Conservation (phyloP, 1,140 invertebrate genomes). For the Pachyrhynchus sulphureomaculatus region DNA sequence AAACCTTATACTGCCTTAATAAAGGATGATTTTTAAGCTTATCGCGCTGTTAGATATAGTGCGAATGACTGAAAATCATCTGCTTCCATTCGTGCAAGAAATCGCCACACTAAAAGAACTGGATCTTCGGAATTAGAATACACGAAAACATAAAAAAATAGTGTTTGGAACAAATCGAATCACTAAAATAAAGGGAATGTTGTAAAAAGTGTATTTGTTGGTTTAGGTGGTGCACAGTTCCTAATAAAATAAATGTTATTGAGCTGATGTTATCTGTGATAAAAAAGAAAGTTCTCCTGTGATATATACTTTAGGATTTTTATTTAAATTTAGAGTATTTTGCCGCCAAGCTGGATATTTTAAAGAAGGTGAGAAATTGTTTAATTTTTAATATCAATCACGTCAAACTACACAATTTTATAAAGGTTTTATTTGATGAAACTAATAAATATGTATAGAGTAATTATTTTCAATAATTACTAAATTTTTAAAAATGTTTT, state of each 20-base stretch:
- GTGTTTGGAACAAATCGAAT: not conserved
- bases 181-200: not conserved
- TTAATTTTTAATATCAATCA: not conserved
- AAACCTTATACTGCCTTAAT: no score
- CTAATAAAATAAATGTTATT: not conserved
- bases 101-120: not conserved
- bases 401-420: not conserved
- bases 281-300: constrained; percentile 7
- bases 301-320: constrained; percentile 8
- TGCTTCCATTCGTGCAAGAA: not conserved
- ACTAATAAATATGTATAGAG: no score
- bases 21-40: constrained; percentile 14
- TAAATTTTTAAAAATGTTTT: no score
- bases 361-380: constrained; percentile 11
- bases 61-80: not conserved
- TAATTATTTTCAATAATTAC: no score
- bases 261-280: constrained; percentile 10
- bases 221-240: constrained; percentile 11
- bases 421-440: not conserved
- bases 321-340: constrained; percentile 6
- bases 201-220: not conserved
- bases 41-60: not conserved
- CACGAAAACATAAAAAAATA: not conserved
- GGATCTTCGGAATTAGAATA: constrained; percentile 1
- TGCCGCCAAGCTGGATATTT: constrained; percentile 17